phyloP scores from a whole-genome alignment of 2,113 vertebrate species.

The Lampris megalopsis region DNA sequence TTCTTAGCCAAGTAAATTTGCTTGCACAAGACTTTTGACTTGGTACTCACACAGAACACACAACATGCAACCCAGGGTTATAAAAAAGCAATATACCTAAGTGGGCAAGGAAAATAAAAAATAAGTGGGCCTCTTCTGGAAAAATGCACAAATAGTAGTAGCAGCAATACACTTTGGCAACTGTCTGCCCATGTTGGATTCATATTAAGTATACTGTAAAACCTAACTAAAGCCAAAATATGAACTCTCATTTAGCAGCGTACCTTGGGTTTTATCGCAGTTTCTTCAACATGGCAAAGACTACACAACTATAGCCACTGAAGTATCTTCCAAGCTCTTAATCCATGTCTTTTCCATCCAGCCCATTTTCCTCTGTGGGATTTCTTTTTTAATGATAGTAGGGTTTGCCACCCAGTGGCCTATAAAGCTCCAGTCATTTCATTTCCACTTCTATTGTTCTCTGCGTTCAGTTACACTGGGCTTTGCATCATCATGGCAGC shows the following conservation, averaged over 20 bases:
- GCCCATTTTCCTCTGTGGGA: conserved; percentile 31
- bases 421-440: conserved; percentile 58
- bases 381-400: conserved; percentile 55
- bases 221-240: not conserved
- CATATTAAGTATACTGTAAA: too few species aligned
- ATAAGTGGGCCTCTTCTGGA: too few species aligned
- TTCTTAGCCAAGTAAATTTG: too few species aligned
- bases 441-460: conserved; percentile 63
- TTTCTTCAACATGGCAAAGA: conserved; percentile 8
- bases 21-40: too few species aligned
- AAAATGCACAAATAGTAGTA: too few species aligned
- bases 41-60: too few species aligned
- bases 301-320: not conserved
- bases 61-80: too few species aligned
- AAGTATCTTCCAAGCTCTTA: conserved; percentile 32
- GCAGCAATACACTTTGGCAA: too few species aligned
- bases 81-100: too few species aligned
- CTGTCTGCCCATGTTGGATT: too few species aligned
- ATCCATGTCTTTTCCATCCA: conserved; percentile 28
- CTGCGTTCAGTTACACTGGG: conserved; percentile 62
- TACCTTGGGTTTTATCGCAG: conserved; percentile 16
- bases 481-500: conserved; percentile 68
- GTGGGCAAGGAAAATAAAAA: too few species aligned
- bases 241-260: conserved; percentile 17
- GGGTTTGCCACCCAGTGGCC: conserved; percentile 44